Conservation (phyloP, 2,113 vertebrate genomes). For the Oreochromis niloticus region DNA sequence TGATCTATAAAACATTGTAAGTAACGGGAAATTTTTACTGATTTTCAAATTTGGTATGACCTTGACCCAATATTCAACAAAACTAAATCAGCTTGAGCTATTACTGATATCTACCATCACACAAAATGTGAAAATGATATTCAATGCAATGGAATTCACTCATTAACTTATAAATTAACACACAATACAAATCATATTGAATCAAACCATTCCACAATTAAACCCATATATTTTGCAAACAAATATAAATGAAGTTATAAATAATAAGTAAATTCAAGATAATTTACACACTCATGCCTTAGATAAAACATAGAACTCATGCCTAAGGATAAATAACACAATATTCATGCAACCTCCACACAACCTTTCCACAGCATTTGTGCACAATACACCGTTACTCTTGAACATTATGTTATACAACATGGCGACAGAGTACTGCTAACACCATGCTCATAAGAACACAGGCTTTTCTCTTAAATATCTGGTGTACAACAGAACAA, state of each 20-base stretch:
- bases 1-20: not conserved
- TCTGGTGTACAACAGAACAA: not conserved
- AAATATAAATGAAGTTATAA: not conserved
- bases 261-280: not conserved
- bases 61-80: not conserved
- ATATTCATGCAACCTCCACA: not conserved
- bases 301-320: not conserved
- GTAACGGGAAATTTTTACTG: not conserved
- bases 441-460: not conserved
- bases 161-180: not conserved
- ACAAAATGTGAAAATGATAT: not conserved
- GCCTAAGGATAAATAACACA: not conserved
- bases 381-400: not conserved
- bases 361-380: not conserved
- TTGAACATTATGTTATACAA: not conserved
- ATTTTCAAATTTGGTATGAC: accelerated
- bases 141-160: not conserved
- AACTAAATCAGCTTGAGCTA: not conserved
- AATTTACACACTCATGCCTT: not conserved
- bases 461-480: not conserved
- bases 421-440: not conserved
- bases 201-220: not conserved
- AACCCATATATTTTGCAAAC: accelerated
- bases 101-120: not conserved
- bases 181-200: not conserved